Evolutionary conservation across 53 echinoderm and acorn worm genomes (phyloP), one percentile per base, ranked within the genome.

Genomic region (Zoroaster sp.): DNA sequence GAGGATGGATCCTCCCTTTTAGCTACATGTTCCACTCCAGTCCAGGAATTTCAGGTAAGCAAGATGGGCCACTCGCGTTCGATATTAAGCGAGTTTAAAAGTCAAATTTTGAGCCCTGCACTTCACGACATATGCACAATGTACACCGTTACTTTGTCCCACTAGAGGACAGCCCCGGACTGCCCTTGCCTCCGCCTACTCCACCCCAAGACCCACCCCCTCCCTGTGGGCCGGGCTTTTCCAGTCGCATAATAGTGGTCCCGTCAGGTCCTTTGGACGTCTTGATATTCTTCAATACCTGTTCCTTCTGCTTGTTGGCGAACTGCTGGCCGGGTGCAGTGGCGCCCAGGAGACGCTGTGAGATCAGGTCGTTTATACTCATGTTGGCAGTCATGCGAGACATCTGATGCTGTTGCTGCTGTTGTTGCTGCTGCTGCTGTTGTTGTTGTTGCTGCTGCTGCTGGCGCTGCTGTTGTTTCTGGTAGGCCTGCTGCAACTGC

Each of bases 361-460:
- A 7, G 15, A 81, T 40, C 35, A 81, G 15, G 15, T 66, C 81
- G 0, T 40, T 17, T 15, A 65, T 32, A 43, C 17, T 69, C 33
- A 18, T 38, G 43, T 34, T 13, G 1, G 14, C 5, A 17, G 44
- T 2, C 68, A 44, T 68, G 30, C 68, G 83, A 2, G 41, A 32
- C 74, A 15, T 15, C 44, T 37, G 34, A 8, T 69, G 73, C 73
- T 73, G 73, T 39, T 73, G 73, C 42, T 73, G 73, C 2, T 39
- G 73, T n/a, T 17, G 69, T 13, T 68, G 69, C 9, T 1, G 32
- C 36, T 70, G 34, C 14, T 70, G 36, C 55, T 40, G 80, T 9
- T 80, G 83, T 43, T 69, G 83, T 21, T 69, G 68, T 11, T 83
- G 83, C 69, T 69, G 83, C 69, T 69, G 69, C 21, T 51, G 77